Percentiles rank a stretch among this genome's conserved stretches.
phyloP scores from a whole-genome alignment of 2,888 invertebrate genomes.

The Odontocolon sp. region DNA sequence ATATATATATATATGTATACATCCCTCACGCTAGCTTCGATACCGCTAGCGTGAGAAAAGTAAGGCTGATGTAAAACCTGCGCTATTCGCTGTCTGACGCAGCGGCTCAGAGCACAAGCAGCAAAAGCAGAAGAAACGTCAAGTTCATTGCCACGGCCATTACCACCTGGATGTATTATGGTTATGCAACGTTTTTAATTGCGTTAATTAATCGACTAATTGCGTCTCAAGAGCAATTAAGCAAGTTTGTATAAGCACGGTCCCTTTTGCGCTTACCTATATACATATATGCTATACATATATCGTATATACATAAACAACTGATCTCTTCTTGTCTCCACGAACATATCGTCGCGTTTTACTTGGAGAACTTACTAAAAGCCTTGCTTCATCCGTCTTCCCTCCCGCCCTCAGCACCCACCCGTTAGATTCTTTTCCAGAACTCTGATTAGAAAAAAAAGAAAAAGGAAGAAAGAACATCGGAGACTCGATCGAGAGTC shows the following conservation, averaged over 20 bases:
- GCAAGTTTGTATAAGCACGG: conserved; percentile 43
- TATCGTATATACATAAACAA: too few species aligned
- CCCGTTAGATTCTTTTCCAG: background rate
- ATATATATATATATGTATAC: too few species aligned
- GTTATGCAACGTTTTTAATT: conserved; percentile 65
- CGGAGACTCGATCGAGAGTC: background rate
- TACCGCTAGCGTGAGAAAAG: conserved; percentile 67
- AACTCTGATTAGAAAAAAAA: background rate
- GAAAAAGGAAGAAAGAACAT: background rate
- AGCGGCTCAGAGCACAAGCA: conserved; percentile 24
- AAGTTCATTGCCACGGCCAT: conserved; percentile 70
- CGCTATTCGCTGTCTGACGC: conserved; percentile 21
- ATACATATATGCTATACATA: background rate
- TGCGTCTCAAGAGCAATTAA: conserved; percentile 68
- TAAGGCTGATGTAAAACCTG: conserved; percentile 37
- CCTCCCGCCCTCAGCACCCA: background rate
- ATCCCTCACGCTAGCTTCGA: conserved; percentile 38
- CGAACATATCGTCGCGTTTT: background rate
- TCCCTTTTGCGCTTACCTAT: conserved; percentile 5
- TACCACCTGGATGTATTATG: conserved; percentile 54
- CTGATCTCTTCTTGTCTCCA: background rate
- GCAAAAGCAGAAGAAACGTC: conserved; percentile 27
- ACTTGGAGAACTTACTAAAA: background rate
- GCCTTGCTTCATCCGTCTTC: conserved; percentile 23
- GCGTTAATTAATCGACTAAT: conserved; percentile 71